A percentile compares a stretch with the other conserved stretches of the same genome.
Evolutionary conservation across 2,113 vertebrate species (phyloP).

Genomic region (Saccopteryx leptura): DNA sequence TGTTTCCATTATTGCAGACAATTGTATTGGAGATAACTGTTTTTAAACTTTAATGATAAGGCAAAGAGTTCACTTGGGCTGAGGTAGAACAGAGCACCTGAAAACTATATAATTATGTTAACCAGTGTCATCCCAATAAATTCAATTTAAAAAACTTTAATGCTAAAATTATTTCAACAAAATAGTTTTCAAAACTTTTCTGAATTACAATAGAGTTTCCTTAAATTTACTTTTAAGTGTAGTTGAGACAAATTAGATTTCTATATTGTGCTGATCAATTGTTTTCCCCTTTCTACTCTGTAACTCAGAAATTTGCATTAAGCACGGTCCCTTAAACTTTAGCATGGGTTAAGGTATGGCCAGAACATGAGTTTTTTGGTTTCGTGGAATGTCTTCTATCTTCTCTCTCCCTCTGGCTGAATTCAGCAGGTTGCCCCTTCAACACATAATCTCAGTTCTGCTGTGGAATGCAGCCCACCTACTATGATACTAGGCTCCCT

Average conservation of each 20-base stretch:
- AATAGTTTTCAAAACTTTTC: neutral
- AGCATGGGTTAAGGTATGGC: accelerated
- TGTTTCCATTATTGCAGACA: neutral
- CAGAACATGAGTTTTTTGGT: neutral
- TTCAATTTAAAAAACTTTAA: neutral
- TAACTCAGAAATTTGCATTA: neutral
- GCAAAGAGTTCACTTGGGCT: too few relatives aligned
- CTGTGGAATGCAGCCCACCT: neutral
- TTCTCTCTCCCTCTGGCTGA: neutral
- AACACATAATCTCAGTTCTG: accelerated
- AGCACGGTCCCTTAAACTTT: accelerated
- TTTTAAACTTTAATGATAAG: neutral
- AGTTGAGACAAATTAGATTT: neutral
- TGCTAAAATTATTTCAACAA: neutral
- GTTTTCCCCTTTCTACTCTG: neutral
- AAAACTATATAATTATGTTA: too few relatives aligned
- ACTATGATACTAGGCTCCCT: neutral
- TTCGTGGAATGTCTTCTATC: neutral
- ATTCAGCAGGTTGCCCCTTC: neutral
- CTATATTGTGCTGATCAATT: neutral
- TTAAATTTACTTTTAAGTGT: conserved; percentile 3
- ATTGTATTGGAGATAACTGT: neutral
- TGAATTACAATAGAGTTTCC: neutral
- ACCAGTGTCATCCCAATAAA: too few relatives aligned
- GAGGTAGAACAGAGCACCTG: too few relatives aligned